Base-by-base conservation (phyloP, 2,888 invertebrate species). In the Drosophila pullipes region DNA sequence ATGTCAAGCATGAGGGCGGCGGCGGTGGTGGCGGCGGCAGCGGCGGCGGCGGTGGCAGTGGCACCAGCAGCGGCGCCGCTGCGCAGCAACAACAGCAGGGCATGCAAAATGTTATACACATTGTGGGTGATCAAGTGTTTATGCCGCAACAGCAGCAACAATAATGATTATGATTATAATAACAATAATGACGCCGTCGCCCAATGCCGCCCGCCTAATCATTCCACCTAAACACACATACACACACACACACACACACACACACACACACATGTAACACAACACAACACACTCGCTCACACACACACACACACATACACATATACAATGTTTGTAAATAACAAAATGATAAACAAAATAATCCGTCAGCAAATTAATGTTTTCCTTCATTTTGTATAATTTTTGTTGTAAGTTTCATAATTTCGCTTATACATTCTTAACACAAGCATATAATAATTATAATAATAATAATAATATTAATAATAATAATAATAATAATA, bases 51-150 rank as follows among this genome's bases (percentile, higher is more conserved):
- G 69, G 37, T 39, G 57, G 9, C 25, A 47, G 47, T 25, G 28
- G 25, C 25, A 25, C 47, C 30, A 61, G 67, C 55, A 65, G 49
- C 31, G 53, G 50, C 28, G 74, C 70, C 53, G 67, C 81, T 67
- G 81, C 75, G 30, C 89, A 78, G 57, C 84, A 69, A 55, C 69
- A 81, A n/a, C 81, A 83, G 62, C 83, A 78, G 61, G 79, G 81
- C 70, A 88, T 89, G 86, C 91, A 91, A 83, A 92, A 92, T 84
- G 92, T 92, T 67, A 91, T 92, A 81, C 92, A 92, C 65, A 92
- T 92, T 81, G 92, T 92, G 58, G 91, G 90, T 74, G 92, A 92
- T 73, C 91, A 92, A 69, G 87, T 92, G 53, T 91, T 77, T 64
- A 58, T 82, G 76, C 89, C 78, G 65, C 88, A 76, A 69, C 89